These are phyloP conservation scores for Carollia perspicillata DNA, from an alignment of 2,113 vertebrate genomes.

Conservation along the genomic window DNA sequence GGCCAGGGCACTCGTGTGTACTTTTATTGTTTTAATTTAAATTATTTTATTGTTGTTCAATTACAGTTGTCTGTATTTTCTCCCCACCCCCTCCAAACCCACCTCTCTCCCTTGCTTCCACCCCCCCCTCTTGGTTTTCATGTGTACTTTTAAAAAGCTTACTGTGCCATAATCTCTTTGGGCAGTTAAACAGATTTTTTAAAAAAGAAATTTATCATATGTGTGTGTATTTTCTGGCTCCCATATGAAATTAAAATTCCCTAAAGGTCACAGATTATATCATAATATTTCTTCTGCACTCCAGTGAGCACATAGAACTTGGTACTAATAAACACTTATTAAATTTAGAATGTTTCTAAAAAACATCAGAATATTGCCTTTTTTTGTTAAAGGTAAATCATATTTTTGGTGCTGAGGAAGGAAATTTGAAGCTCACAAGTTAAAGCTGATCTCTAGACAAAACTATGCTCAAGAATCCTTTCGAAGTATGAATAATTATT, in stretches of 20 bases:
- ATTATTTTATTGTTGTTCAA: too few relatives aligned
- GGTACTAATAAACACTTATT: slow-evolving; percentile 1
- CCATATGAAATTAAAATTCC: slow-evolving; percentile 24
- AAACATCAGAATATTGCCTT: neutral
- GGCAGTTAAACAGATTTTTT: neutral
- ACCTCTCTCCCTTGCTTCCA: too few relatives aligned
- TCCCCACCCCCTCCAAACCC: too few relatives aligned
- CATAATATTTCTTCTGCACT: neutral
- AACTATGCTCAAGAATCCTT: neutral
- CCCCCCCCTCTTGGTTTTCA: too few relatives aligned
- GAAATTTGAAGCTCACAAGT: neutral
- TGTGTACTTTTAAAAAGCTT: neutral
- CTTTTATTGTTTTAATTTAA: too few relatives aligned
- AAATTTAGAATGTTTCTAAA: neutral
- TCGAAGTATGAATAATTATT: neutral
- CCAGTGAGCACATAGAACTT: neutral
- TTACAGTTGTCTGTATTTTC: too few relatives aligned
- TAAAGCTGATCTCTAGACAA: neutral
- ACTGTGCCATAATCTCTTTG: neutral
- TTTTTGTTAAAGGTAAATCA: neutral
- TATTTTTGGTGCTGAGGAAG: neutral
- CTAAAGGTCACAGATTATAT: slow-evolving; percentile 37
- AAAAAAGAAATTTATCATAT: neutral
- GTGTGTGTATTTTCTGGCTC: neutral
- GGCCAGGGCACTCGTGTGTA: too few relatives aligned